phyloP scores from a whole-genome alignment of 2,888 invertebrate genomes.

The Keiferia lycopersicella region DNA sequence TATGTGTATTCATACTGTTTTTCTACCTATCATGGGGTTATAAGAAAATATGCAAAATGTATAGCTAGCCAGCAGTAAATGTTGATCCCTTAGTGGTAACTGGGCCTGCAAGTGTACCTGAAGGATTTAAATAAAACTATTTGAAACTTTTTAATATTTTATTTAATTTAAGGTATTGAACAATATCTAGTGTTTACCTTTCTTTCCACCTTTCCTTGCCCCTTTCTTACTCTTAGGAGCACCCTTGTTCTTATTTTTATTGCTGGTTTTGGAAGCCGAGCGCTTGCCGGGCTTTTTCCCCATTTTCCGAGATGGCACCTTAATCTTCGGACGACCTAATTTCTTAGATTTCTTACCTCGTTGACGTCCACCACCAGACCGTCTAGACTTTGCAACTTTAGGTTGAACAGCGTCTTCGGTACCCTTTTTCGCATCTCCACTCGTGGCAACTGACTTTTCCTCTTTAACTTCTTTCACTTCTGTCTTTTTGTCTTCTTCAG shows the following conservation, averaged over 20 bases:
- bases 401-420: neutral
- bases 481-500: neutral
- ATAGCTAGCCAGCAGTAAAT: too few relatives aligned
- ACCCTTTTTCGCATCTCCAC: neutral
- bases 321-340: neutral
- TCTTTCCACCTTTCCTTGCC: neutral
- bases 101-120: too few relatives aligned
- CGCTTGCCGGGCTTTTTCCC: neutral
- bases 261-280: neutral
- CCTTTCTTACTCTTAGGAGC: too few relatives aligned
- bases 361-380: neutral
- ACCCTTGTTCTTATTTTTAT: neutral
- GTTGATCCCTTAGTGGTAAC: too few relatives aligned
- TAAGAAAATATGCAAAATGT: too few relatives aligned
- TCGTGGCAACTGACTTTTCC: neutral
- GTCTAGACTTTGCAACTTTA: neutral
- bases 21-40: too few relatives aligned
- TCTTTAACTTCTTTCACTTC: neutral
- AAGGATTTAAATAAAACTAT: conserved; percentile 33
- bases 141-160: conserved; percentile 29
- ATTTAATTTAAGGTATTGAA: conserved; percentile 32
- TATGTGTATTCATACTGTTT: too few relatives aligned
- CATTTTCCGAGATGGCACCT: neutral
- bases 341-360: conserved; percentile 1
- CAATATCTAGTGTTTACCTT: conserved; percentile 4